Evolutionary conservation across 2,888 invertebrate species (phyloP).

Genomic region (Drosophila meridiana): DNA sequence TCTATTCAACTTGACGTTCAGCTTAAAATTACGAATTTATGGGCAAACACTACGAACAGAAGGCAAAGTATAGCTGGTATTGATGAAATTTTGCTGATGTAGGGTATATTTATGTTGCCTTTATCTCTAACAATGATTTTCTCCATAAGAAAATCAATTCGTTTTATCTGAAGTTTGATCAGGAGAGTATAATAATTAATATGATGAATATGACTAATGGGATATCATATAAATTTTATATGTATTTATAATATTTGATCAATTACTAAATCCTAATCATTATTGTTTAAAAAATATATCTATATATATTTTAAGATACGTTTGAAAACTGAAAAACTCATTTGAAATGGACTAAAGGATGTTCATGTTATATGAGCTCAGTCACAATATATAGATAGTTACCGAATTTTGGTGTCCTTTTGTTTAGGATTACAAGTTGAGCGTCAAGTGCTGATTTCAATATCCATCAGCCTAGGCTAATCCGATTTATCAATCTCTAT

Average conservation of each 20-base stretch:
- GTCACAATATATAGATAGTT: neutral
- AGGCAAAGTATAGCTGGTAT: neutral
- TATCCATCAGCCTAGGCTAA: neutral
- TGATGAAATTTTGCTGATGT: neutral
- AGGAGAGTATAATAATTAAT: no score
- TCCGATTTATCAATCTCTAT: neutral
- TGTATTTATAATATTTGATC: no score
- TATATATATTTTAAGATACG: no score
- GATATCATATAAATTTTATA: no score
- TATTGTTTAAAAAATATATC: no score
- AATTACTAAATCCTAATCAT: no score
- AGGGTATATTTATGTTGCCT: neutral
- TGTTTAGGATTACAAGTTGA: neutral
- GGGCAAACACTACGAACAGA: neutral
- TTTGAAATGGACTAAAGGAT: neutral
- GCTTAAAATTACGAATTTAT: neutral
- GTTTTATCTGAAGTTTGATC: no score
- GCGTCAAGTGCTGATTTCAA: neutral
- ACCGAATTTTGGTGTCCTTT: neutral
- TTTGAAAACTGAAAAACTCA: neutral
- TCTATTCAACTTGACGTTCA: neutral
- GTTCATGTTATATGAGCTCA: neutral
- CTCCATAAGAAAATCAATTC: neutral
- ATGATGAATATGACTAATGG: no score
- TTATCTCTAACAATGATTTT: neutral